These are phyloP conservation scores for Drosophila pseudoananassae DNA, from an alignment of 1,140 invertebrate species.

Conservation along the genomic window DNA sequence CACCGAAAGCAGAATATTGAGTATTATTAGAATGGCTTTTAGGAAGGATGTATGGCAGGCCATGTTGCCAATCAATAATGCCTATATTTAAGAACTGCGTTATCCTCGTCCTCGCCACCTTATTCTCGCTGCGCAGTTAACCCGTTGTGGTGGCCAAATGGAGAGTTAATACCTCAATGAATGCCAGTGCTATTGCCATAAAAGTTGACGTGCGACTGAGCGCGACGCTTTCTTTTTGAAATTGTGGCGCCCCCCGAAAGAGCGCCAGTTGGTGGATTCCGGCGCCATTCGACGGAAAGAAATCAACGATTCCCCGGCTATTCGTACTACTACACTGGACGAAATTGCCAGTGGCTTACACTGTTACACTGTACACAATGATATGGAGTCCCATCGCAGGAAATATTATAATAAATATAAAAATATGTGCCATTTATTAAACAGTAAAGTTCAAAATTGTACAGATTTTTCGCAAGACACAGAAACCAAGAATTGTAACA, in stretches of 20 bases:
- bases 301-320: slow-evolving; percentile 43
- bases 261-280: slow-evolving; percentile 44
- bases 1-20: slow-evolving; percentile 79
- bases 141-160: slow-evolving; percentile 20
- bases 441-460: too few species aligned
- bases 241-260: slow-evolving; percentile 64
- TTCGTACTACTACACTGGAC: background rate
- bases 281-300: slow-evolving; percentile 27
- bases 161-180: slow-evolving; percentile 15
- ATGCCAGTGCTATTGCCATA: slow-evolving; percentile 59
- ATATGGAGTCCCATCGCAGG: too few species aligned
- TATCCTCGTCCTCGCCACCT: slow-evolving; percentile 21
- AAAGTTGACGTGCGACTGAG: slow-evolving; percentile 71
- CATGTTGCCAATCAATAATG: slow-evolving; percentile 72
- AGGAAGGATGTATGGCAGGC: slow-evolving; percentile 61
- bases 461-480: too few species aligned
- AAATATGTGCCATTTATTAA: too few species aligned
- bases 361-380: too few species aligned
- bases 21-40: slow-evolving; percentile 66
- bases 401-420: background rate
- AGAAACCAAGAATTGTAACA: too few species aligned
- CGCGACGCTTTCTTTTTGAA: slow-evolving; percentile 66
- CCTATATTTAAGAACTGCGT: slow-evolving; percentile 48
- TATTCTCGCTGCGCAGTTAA: slow-evolving; percentile 49
- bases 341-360: background rate